phyloP scores from a whole-genome alignment of 2,797 vertebrate genomes.

The Spheniscus humboldti region DNA sequence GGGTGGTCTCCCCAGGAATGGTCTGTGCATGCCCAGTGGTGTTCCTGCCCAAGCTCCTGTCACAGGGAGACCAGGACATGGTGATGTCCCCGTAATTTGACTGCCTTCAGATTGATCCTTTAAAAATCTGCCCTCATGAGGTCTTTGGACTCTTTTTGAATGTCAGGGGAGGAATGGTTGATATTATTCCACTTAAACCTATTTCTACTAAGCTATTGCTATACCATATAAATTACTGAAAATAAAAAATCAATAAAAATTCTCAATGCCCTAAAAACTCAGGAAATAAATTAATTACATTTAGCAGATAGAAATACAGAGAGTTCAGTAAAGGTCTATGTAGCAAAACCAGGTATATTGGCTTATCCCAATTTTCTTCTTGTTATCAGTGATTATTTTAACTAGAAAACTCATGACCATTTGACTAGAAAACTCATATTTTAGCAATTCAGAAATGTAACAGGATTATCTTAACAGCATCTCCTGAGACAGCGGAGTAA shows the following conservation, averaged over 20 bases:
- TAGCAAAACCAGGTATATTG: neutral
- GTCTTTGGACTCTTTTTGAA: neutral
- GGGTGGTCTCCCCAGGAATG: fast-evolving
- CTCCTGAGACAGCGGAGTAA: neutral
- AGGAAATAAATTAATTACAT: neutral
- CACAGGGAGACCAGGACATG: fast-evolving
- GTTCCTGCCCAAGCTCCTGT: neutral
- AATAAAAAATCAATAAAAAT: neutral
- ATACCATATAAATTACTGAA: neutral
- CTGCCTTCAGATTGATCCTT: neutral
- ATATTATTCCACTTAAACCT: neutral
- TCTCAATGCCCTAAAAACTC: neutral
- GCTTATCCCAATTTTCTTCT: neutral
- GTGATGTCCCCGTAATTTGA: fast-evolving
- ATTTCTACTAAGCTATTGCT: neutral
- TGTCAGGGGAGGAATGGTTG: neutral
- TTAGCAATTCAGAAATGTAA: neutral
- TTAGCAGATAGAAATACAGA: neutral
- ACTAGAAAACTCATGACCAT: neutral
- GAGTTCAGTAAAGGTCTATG: neutral
- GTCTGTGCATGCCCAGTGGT: fast-evolving
- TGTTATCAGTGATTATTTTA: neutral
- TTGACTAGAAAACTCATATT: neutral
- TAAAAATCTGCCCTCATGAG: neutral
- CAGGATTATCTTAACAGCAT: neutral